Evolutionary conservation across 2,113 vertebrate genomes (phyloP).

Genomic region (Cephalopterus ornatus): DNA sequence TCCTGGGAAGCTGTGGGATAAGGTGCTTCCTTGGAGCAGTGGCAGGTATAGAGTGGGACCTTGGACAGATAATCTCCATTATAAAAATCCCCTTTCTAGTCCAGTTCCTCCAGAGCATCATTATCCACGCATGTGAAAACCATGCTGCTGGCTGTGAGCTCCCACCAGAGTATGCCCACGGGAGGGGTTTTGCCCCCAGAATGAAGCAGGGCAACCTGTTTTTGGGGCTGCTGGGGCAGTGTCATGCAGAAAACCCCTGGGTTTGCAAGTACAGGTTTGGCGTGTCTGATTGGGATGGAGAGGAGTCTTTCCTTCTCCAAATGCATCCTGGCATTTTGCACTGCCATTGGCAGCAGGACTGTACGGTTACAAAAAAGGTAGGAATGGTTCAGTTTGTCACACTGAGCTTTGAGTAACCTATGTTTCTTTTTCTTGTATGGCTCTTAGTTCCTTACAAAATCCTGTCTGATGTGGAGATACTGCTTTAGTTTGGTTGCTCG

Average conservation of each 20-base stretch:
- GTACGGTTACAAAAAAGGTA: neutral
- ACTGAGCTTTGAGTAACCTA: neutral
- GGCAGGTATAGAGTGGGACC: neutral
- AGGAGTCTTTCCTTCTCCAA: neutral
- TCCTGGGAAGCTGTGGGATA: neutral
- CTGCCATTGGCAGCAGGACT: neutral
- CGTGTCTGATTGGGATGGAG: neutral
- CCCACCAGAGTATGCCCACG: neutral
- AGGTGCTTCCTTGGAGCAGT: neutral
- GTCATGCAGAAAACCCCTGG: neutral
- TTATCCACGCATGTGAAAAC: neutral
- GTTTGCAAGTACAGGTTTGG: neutral
- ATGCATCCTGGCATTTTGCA: neutral
- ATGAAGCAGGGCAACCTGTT: neutral
- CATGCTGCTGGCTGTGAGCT: neutral
- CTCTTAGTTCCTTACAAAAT: neutral
- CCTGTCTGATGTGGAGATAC: neutral
- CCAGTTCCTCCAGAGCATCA: neutral
- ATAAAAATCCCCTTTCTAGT: accelerated
- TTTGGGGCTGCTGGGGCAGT: neutral
- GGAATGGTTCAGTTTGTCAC: neutral
- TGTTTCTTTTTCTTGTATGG: neutral
- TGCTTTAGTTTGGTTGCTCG: neutral
- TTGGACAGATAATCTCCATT: neutral
- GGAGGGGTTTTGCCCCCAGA: neutral